These are phyloP conservation scores for Tarsius wallacei DNA, from an alignment of 2,797 vertebrate species.

Conservation along the genomic window DNA sequence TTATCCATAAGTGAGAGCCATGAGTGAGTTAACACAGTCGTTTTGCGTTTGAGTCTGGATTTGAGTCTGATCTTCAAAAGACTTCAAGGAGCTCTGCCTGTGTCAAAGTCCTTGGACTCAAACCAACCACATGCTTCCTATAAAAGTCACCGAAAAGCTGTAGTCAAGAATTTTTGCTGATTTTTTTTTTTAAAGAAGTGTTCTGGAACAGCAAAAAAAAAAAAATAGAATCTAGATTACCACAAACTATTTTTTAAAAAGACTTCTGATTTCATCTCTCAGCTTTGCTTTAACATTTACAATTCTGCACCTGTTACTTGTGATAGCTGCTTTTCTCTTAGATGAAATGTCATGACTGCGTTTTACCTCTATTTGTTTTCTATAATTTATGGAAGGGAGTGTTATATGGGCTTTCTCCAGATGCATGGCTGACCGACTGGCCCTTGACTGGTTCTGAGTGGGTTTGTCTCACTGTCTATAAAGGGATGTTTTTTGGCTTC, in stretches of 20 bases:
- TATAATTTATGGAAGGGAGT: slow-evolving; percentile 64
- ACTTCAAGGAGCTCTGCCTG: background rate
- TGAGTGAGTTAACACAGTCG: background rate
- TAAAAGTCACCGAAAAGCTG: slow-evolving; percentile 9
- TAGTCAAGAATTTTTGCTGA: slow-evolving; percentile 48
- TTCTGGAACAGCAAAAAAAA: background rate
- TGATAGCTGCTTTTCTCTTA: slow-evolving; percentile 58
- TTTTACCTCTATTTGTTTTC: slow-evolving; percentile 65
- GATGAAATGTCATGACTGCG: background rate
- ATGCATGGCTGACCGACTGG: background rate
- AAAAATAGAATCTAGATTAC: background rate
- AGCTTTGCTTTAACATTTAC: slow-evolving; percentile 43
- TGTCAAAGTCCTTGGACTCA: background rate
- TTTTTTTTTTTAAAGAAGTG: slow-evolving; percentile 2
- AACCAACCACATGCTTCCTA: background rate
- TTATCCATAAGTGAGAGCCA: background rate
- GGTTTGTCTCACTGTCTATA: background rate
- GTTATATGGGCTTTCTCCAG: slow-evolving; percentile 39
- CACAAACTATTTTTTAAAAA: slow-evolving; percentile 42
- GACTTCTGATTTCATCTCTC: slow-evolving; percentile 20
- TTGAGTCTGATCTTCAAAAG: background rate
- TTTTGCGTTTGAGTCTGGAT: background rate
- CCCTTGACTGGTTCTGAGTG: background rate
- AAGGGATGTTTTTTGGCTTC: slow-evolving; percentile 63
- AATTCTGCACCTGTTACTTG: slow-evolving; percentile 43